Base-by-base conservation (phyloP, 2,888 invertebrate species). In the Pocota personata region DNA sequence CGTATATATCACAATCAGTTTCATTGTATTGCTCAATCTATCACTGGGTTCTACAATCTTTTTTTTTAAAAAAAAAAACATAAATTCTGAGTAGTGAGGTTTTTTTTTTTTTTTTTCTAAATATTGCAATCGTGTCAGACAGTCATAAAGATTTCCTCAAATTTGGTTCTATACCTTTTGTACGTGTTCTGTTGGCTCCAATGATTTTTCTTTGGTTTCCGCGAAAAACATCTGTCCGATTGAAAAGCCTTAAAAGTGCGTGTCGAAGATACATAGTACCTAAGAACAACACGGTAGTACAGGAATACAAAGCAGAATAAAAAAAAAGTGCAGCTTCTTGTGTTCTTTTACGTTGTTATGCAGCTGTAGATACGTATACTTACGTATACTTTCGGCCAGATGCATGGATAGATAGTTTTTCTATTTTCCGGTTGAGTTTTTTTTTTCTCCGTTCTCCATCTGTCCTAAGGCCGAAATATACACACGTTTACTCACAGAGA, bases 361-460 rank as follows among this genome's bases (percentile, higher is more conserved):
- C 75, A 75, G 55, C 43, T 57, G 75, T 57, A 75, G 32, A 60
- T 52, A 12, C 62, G 24, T 24, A 3, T n/a, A 35, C 5, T 10
- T 55, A 69, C 27, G 30, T 43, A 21, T 75, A 46, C 75, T 75
- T 75, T 75, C 37, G 75, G 55, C 57, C 75, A 75, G 75, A 66
- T 75, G 55, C 55, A 66, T 30, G 75, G 37, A 58, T 48, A 66
- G 48, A 58, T 58, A 77, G 58, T 50, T 77, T 77, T 48, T 67
- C 77, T 69, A 77, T 77, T 77, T 69, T 77, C 67, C 77, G 69
- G 77, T 69, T 69, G 67, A 69, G 21, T 40, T 55, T 57, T 46
- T 57, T 48, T 55, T 75, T 35, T 57, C 37, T 10, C n/a, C 12
- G 43, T 27, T 37, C 24, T 50, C 27, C 27, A 69, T 69, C 69